A percentile compares a stretch with the other conserved stretches of the same genome.
These are phyloP conservation scores for Tarsius wallacei DNA, from an alignment of 2,797 vertebrate genomes.

Conservation along the genomic window DNA sequence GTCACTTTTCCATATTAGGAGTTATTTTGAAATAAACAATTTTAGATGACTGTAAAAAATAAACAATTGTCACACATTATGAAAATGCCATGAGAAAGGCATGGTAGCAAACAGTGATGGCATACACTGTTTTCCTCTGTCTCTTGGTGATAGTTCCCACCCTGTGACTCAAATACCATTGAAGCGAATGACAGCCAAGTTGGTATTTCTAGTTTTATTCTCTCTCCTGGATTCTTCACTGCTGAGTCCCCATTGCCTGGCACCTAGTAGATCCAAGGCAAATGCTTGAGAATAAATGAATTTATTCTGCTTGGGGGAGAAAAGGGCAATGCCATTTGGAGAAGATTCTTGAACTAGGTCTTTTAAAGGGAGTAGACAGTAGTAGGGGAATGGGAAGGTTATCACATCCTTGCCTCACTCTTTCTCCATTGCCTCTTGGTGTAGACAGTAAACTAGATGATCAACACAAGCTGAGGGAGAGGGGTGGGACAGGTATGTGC, in stretches of 20 bases:
- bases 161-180: neutral
- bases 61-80: neutral
- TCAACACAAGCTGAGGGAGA: neutral
- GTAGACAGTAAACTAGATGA: neutral
- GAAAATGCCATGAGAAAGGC: neutral
- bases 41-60: neutral
- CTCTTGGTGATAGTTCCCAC: neutral
- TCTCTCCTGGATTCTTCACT: neutral
- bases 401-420: neutral
- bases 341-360: neutral
- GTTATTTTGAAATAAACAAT: constrained; percentile 21
- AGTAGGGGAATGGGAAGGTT: neutral
- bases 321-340: neutral
- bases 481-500: neutral
- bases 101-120: neutral
- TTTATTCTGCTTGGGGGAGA: neutral
- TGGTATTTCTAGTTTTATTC: neutral
- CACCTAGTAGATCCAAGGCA: neutral
- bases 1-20: neutral
- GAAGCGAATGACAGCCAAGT: neutral
- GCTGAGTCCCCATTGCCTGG: neutral
- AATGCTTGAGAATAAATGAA: neutral
- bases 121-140: neutral
- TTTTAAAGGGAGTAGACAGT: neutral
- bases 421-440: neutral